Base-by-base conservation (phyloP, 2,888 invertebrate species). In the Cosmopolites sordidus region DNA sequence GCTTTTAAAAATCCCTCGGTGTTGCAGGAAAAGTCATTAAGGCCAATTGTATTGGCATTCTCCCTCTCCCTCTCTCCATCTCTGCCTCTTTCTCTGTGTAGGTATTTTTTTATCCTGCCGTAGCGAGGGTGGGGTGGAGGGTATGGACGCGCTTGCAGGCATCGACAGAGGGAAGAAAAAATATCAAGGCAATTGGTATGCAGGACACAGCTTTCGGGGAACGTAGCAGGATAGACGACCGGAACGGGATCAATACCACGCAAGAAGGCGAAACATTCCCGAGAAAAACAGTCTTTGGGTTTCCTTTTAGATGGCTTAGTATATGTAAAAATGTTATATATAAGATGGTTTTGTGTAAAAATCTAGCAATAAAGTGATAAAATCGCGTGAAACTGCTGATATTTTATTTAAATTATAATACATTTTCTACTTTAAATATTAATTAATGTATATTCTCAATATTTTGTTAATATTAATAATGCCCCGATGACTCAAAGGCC, bases 161-260 rank as follows among this genome's bases (percentile, higher is more conserved):
- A 64, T 58, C 58, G 59, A 56, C 58, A 58, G 61, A 60, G 75
- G 68, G 71, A 68, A 67, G 71, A 62, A 77, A 77, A 78, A 77
- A 78, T 77, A 76, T 69, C 76, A 74, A 77, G 75, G 76, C 78
- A 78, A 79, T 79, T 79, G 78, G 78, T 79, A 79, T 79, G 78
- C 79, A 79, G 78, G 78, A 76, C 78, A 79, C 78, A 78, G 77
- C 78, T 76, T 76, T 67, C 70, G 68, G 65, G 55, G 58, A 55
- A 49, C 54, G 54, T 69, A 67, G 63, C 58, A 59, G 62, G 74
- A 71, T 74, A 74, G 74, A 75, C 50, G 54, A 54, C 74, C 73
- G 74, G 74, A 76, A 72, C 73, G 69, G 69, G 73, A 73, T 73
- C 73, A 73, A 74, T 73, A 73, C 73, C 67, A 66, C 67, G 49